phyloP scores from a whole-genome alignment of 2,888 invertebrate genomes.

The Trichogramma dendrolimi region DNA sequence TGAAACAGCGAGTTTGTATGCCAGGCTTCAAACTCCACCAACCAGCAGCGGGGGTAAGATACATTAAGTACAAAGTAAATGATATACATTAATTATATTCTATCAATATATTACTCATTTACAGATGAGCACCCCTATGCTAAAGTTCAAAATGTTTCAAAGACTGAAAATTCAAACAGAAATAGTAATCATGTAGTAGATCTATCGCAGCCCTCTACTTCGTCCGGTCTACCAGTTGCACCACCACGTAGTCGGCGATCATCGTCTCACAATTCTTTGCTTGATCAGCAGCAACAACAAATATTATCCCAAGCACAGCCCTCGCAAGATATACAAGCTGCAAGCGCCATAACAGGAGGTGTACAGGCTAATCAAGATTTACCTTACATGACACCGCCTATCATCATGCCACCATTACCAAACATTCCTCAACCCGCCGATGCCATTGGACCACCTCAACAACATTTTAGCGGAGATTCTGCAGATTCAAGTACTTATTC shows the following conservation, averaged over 20 bases:
- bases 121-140: constrained; percentile 68
- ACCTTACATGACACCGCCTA: constrained; percentile 83
- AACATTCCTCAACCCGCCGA: constrained; percentile 41
- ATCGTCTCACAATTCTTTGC: constrained; percentile 53
- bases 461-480: constrained; percentile 85
- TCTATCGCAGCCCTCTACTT: constrained; percentile 41
- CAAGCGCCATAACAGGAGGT: constrained; percentile 79
- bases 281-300: constrained; percentile 28
- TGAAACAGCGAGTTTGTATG: constrained; percentile 62
- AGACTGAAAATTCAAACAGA: constrained; percentile 39
- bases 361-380: constrained; percentile 82
- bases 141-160: constrained; percentile 59
- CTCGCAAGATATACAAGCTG: constrained; percentile 69
- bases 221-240: constrained; percentile 47
- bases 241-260: constrained; percentile 55
- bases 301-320: constrained; percentile 30
- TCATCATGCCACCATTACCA: constrained; percentile 53
- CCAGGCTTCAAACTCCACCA: constrained; percentile 63
- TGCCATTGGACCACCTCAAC: constrained; percentile 50
- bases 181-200: constrained; percentile 38
- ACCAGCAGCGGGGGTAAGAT: constrained; percentile 59
- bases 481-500: constrained; percentile 55
- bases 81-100: constrained; percentile 12
- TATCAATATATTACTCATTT: constrained; percentile 23
- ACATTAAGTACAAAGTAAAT: constrained; percentile 11